Percentiles rank a stretch among this genome's conserved stretches.
Conservation (phyloP, 92 coral and sea anemone species). For the Actinernus sp. region DNA sequence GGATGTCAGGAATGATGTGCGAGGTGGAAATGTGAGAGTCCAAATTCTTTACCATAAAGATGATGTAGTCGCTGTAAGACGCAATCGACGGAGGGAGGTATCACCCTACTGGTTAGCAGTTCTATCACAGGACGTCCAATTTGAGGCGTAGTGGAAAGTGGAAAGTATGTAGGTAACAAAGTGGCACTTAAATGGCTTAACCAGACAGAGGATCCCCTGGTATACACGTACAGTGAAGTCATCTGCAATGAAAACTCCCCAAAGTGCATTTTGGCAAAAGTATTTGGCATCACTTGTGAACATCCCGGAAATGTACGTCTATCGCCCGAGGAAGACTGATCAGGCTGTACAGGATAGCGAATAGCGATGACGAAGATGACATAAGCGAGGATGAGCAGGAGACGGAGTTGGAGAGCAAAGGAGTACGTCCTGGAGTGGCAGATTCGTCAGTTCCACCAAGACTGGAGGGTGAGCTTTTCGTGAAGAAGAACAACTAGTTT, state of each 20-base stretch:
- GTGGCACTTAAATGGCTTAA: constrained; percentile 34
- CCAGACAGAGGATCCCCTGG: constrained; percentile 37
- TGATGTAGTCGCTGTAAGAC: constrained; percentile 44
- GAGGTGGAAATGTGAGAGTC: constrained; percentile 28
- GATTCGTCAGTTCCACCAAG: neutral
- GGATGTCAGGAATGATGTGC: constrained; percentile 6
- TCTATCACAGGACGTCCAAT: constrained; percentile 39
- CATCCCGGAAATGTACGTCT: neutral
- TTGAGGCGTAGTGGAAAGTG: constrained; percentile 20
- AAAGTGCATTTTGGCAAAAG: constrained; percentile 34
- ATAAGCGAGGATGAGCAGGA: neutral
- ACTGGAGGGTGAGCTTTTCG: neutral
- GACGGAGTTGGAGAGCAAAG: neutral
- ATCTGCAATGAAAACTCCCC: constrained; percentile 35
- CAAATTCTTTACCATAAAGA: constrained; percentile 25
- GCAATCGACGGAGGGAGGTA: constrained; percentile 43
- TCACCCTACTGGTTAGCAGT: constrained; percentile 55
- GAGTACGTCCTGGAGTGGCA: neutral
- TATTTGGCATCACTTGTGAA: constrained; percentile 7
- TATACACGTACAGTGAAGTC: constrained; percentile 33
- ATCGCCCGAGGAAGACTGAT: constrained; percentile 1
- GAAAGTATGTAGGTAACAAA: constrained; percentile 20
- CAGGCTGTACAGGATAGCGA: neutral
- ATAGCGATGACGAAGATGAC: neutral
- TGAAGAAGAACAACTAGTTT: neutral